phyloP scores from a whole-genome alignment of 2,888 invertebrate genomes.

The Limenitis camilla region DNA sequence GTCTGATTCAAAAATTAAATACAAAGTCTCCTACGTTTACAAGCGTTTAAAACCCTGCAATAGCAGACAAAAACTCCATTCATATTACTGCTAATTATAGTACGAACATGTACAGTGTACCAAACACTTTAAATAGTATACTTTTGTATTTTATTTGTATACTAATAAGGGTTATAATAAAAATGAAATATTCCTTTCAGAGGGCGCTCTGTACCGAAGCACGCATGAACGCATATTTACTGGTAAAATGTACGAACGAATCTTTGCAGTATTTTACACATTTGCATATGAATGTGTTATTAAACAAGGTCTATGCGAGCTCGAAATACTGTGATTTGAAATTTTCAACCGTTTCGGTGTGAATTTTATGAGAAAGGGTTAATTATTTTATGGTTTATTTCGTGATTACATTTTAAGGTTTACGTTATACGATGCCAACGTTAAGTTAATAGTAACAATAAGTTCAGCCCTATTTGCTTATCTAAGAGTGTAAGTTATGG shows the following conservation, averaged over 20 bases:
- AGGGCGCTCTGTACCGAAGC: slow-evolving; percentile 39
- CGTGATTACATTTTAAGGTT: slow-evolving; percentile 15
- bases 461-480: no score
- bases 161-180: slow-evolving; percentile 8
- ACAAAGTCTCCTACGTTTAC: slow-evolving; percentile 18
- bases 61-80: slow-evolving; percentile 53
- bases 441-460: no score
- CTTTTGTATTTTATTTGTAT: background rate
- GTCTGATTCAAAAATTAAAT: slow-evolving; percentile 14
- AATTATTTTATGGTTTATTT: background rate
- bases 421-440: background rate
- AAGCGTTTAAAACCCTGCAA: slow-evolving; percentile 34
- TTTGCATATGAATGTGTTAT: slow-evolving; percentile 74
- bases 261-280: slow-evolving; percentile 63
- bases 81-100: slow-evolving; percentile 64
- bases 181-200: slow-evolving; percentile 3
- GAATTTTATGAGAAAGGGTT: background rate
- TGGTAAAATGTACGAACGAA: slow-evolving; percentile 55
- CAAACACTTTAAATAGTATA: background rate
- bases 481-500: no score
- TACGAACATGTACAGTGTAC: slow-evolving; percentile 41
- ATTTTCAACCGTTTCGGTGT: slow-evolving; percentile 30
- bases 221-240: slow-evolving; percentile 65
- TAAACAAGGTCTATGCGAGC: slow-evolving; percentile 53
- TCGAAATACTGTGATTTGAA: slow-evolving; percentile 39